Evolutionary conservation across 64 coral and sea anemone species (phyloP).

Genomic region (Stichodactyla mertensii): DNA sequence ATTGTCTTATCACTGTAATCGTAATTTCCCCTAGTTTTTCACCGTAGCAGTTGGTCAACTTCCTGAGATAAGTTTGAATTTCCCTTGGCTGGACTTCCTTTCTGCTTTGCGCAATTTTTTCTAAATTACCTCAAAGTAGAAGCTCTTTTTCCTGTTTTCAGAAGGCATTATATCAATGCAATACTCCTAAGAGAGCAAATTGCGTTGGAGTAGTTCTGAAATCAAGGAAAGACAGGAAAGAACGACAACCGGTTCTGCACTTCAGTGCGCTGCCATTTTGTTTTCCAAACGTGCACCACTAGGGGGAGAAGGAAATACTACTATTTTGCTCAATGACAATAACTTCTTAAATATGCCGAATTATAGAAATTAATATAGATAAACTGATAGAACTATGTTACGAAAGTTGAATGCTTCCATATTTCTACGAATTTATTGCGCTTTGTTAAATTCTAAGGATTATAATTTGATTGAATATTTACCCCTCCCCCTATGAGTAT

Average conservation of each 20-base stretch:
- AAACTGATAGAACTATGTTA: no score
- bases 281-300: not conserved
- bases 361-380: no score
- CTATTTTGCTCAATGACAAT: not conserved
- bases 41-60: not conserved
- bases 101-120: not conserved
- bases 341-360: not conserved
- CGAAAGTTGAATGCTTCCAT: not conserved
- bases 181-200: not conserved
- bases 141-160: constrained; percentile 21
- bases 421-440: not conserved
- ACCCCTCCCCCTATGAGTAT: not conserved
- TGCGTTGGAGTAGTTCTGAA: not conserved
- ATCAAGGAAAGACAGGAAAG: not conserved
- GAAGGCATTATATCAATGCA: not conserved
- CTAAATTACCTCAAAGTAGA: constrained; percentile 11
- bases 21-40: not conserved
- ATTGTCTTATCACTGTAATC: not conserved
- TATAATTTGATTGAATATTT: not conserved
- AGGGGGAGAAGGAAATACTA: not conserved
- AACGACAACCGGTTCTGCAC: not conserved
- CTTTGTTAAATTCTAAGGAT: not conserved
- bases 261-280: constrained; percentile 6
- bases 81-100: not conserved
- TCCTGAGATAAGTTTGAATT: not conserved